These are phyloP conservation scores for Kryptolebias ocellatus DNA, from an alignment of 2,797 vertebrate genomes.

Conservation along the genomic window DNA sequence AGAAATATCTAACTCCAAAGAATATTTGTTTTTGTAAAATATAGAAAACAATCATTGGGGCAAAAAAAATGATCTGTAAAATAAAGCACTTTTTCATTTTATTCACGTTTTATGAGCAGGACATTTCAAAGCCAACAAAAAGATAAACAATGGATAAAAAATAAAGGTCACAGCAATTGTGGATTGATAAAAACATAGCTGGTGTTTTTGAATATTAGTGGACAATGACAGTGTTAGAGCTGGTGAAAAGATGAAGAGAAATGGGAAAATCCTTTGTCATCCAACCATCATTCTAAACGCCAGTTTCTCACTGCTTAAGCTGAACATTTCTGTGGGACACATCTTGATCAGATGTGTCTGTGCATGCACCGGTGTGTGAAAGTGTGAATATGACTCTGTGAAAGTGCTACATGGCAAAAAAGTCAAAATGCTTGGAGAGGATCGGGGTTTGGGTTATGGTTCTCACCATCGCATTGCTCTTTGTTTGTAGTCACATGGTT, in stretches of 20 bases:
- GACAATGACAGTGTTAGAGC: not conserved
- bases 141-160: not conserved
- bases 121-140: not conserved
- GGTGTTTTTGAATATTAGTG: slow-evolving; percentile 3
- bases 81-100: not conserved
- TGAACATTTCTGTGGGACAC: slow-evolving; percentile 8
- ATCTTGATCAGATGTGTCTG: not conserved
- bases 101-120: not conserved
- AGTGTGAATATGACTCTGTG: slow-evolving; percentile 17
- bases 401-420: slow-evolving; percentile 3
- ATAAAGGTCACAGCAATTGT: slow-evolving; percentile 1
- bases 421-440: not conserved
- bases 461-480: slow-evolving; percentile 10
- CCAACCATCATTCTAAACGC: slow-evolving; percentile 21
- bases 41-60: too few relatives aligned
- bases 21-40: too few relatives aligned
- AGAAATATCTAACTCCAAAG: too few relatives aligned
- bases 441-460: not conserved
- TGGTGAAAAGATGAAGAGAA: slow-evolving; percentile 5
- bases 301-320: slow-evolving; percentile 23
- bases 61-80: too few relatives aligned
- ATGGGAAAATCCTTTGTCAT: not conserved
- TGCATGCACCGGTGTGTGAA: slow-evolving; percentile 20
- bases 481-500: slow-evolving; percentile 22
- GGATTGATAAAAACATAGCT: slow-evolving; percentile 15